Base-by-base conservation (phyloP, 2,888 invertebrate genomes). In the Melinopterus prodromus region DNA sequence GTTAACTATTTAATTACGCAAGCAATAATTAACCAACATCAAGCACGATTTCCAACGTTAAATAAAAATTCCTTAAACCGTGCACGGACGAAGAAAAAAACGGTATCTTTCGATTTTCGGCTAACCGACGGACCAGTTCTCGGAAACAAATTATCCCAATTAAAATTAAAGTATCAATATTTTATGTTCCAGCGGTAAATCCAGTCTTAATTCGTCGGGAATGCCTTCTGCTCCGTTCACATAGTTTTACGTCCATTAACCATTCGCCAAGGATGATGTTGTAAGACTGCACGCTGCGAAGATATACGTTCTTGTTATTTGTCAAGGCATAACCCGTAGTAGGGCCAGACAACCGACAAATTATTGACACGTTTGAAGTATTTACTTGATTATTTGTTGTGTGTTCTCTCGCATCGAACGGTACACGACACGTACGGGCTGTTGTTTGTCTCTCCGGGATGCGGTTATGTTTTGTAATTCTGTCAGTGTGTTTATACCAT, bases 221-320 rank as follows among this genome's bases (percentile, higher is more conserved):
- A 12, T 53, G 53, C 53, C 53, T 53, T 53, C 53, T 53, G 7
- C 53, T 53, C 53, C 53, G 9, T 12, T 9, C 53, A 53, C 53
- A 53, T 53, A 53, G 9, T 53, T 53, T 53, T 53, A 7, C 12
- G 53, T 53, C 53, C 53, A 53, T 53, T 53, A 53, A 53, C 9
- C 53, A 53, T 53, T 53, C 53, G 53, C 53, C 53, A 53, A 53
- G 53, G 53, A 53, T 53, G 53, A 53, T 53, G 53, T 53, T 53
- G 53, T 53, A 53, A 53, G 53, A 53, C 53, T 53, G 1, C 53
- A 53, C 5, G 53, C 53, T 53, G 53, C 1, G 53, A 53, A 53
- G 53, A 53, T 53, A 53, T 53, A 53, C 53, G 53, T 53, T 53
- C 53, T 53, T 53, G 53, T 53, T 53, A 53, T 53, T 53, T 53